phyloP scores from a whole-genome alignment of 2,888 invertebrate species.

The Parnassius mnemosyne region DNA sequence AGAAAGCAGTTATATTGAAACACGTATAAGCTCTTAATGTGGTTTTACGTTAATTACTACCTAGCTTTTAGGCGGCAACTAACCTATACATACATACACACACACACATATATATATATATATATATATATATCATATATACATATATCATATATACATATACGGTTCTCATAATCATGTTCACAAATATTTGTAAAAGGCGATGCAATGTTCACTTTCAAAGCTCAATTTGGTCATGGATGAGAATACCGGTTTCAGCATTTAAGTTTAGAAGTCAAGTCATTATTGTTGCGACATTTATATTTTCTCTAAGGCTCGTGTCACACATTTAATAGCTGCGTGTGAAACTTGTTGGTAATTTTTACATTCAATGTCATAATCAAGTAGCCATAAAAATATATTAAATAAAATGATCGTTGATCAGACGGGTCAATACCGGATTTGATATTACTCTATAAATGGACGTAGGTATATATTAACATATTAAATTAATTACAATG shows the following conservation, averaged over 20 bases:
- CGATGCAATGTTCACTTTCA: slow-evolving; percentile 15
- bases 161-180: not conserved
- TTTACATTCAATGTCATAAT: slow-evolving; percentile 13
- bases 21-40: too few relatives aligned
- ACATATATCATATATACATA: not conserved
- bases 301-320: slow-evolving; percentile 8
- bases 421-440: too few relatives aligned
- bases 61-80: not conserved
- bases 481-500: too few relatives aligned
- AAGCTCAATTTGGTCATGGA: slow-evolving; percentile 22
- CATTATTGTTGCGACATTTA: slow-evolving; percentile 18
- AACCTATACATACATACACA: not conserved
- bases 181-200: slow-evolving; percentile 4
- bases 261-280: slow-evolving; percentile 20
- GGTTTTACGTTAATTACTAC: not conserved
- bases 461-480: too few relatives aligned
- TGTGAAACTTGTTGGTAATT: slow-evolving; percentile 2
- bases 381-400: slow-evolving; percentile 1
- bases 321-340: slow-evolving; percentile 2
- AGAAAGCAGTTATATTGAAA: too few relatives aligned
- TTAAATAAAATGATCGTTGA: slow-evolving; percentile 3
- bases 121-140: too few relatives aligned
- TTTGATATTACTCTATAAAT: too few relatives aligned
- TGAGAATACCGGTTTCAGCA: slow-evolving; percentile 20
- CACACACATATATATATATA: too few relatives aligned